Evolutionary conservation across 1,140 invertebrate species (phyloP).

Genomic region (Heterodera schachtii): DNA sequence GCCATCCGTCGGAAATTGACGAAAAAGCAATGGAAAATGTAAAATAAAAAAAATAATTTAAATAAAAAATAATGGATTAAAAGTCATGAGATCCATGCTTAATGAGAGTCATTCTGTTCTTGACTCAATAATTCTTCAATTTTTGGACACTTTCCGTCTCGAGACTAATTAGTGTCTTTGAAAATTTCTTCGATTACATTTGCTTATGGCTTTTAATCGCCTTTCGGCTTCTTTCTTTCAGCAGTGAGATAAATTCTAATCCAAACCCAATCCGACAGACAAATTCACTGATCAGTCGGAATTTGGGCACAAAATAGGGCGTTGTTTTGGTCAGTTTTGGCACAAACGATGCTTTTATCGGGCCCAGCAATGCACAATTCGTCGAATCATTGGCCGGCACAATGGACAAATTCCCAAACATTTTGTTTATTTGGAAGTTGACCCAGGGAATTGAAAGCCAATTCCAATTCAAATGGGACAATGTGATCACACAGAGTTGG

Average conservation of each 20-base stretch:
- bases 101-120: too few species aligned
- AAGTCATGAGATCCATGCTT: background rate
- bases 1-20: background rate
- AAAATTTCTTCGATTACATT: too few species aligned
- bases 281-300: too few species aligned
- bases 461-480: constrained; percentile 3
- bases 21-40: background rate
- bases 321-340: constrained; percentile 3
- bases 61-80: too few species aligned
- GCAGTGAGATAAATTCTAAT: too few species aligned
- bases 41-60: background rate
- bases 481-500: constrained; percentile 21
- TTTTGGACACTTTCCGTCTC: too few species aligned
- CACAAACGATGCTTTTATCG: background rate
- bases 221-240: too few species aligned
- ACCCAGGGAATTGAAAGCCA: background rate
- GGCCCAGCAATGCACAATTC: background rate
- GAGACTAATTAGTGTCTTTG: too few species aligned
- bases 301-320: background rate
- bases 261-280: too few species aligned
- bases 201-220: too few species aligned
- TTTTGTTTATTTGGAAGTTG: constrained; percentile 44
- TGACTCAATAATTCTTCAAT: too few species aligned
- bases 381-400: constrained; percentile 26
- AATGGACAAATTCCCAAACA: constrained; percentile 38